Percentiles rank a stretch among this genome's conserved stretches.
Conservation (phyloP, 2,888 invertebrate genomes). For the Caprella mutica region DNA sequence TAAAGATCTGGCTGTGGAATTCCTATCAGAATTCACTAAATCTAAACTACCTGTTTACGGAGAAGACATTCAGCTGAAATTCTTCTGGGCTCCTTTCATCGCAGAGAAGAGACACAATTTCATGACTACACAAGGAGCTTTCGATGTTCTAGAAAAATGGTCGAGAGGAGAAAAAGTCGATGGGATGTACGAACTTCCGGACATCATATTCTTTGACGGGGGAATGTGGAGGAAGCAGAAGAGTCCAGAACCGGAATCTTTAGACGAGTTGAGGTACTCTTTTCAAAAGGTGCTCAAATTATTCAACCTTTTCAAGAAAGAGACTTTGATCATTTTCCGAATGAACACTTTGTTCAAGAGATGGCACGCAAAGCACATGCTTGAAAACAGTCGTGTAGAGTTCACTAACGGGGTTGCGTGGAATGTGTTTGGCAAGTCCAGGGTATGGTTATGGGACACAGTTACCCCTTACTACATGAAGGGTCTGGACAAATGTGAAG, state of each 20-base stretch:
- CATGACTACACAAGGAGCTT: constrained; percentile 13
- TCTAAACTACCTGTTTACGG: constrained; percentile 17
- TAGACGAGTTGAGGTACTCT: constrained; percentile 1
- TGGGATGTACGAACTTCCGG: constrained; percentile 19
- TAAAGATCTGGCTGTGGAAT: too few relatives aligned
- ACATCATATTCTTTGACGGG: constrained; percentile 14
- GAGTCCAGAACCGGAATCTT: background rate
- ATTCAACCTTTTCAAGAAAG: constrained; percentile 4
- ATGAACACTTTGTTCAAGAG: constrained; percentile 16
- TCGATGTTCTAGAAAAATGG: constrained; percentile 19
- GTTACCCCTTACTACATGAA: constrained; percentile 11
- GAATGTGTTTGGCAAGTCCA: constrained; percentile 4
- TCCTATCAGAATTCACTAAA: too few relatives aligned
- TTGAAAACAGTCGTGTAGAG: constrained; percentile 12
- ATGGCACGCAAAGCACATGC: constrained; percentile 9
- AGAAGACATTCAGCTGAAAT: constrained; percentile 11
- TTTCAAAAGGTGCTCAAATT: constrained; percentile 1
- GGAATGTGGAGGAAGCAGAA: constrained; percentile 15
- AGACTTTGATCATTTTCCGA: constrained; percentile 11
- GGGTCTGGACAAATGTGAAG: constrained; percentile 9
- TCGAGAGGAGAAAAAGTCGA: background rate
- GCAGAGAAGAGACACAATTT: background rate
- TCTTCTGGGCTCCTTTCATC: constrained; percentile 21
- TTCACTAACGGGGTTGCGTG: constrained; percentile 19
- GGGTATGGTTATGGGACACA: constrained; percentile 23